Evolutionary conservation across 2,113 vertebrate genomes (phyloP).

Genomic region (Hippolais icterina): DNA sequence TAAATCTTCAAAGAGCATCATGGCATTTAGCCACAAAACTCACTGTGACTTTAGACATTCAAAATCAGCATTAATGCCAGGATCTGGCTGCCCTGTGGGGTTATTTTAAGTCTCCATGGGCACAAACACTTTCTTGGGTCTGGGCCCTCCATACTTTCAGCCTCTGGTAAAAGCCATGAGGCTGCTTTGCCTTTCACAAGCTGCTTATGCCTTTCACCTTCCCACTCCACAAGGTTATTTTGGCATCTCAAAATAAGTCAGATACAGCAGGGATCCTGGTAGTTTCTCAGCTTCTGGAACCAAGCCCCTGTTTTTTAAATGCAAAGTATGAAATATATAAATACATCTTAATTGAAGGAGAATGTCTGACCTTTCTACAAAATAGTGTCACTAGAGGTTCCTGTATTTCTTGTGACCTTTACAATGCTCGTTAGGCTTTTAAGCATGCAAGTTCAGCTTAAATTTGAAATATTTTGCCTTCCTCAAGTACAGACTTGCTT

Average conservation of each 20-base stretch:
- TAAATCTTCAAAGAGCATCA: constrained; percentile 12
- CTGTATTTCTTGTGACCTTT: constrained; percentile 4
- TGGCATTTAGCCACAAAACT: constrained; percentile 14
- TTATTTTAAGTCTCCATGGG: background rate
- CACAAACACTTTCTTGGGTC: background rate
- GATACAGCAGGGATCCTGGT: background rate
- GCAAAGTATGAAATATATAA: background rate
- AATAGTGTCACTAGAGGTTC: background rate
- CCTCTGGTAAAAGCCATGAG: background rate
- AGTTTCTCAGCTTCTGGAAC: background rate
- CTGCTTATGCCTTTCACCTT: background rate
- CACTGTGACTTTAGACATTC: constrained; percentile 9
- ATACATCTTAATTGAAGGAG: background rate
- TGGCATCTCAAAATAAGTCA: background rate
- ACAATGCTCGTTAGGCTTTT: background rate
- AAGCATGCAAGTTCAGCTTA: background rate
- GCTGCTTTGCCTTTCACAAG: background rate
- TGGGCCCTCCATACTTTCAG: background rate
- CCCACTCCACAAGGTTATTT: background rate
- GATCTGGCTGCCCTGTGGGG: background rate
- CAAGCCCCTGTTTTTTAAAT: background rate
- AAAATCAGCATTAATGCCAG: background rate
- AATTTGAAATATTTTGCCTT: background rate
- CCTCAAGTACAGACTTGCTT: background rate
- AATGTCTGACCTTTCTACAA: background rate